Evolutionary conservation across 1,140 invertebrate genomes (phyloP).

Genomic region (Penaeus vannamei): DNA sequence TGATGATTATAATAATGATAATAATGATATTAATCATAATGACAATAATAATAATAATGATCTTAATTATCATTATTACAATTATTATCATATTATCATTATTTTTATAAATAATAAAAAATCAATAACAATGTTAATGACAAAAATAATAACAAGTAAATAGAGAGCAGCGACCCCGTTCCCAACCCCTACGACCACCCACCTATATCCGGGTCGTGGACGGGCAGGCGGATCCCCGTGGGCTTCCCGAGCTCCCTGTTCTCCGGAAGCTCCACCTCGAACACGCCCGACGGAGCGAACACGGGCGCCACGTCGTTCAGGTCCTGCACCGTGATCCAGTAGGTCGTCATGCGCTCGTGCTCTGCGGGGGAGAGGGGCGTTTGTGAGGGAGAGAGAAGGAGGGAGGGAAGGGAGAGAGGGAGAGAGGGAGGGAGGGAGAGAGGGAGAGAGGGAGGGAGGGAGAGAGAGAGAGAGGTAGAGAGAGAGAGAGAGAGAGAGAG

Average conservation of each 20-base stretch:
- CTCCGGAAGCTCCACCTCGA: conserved; percentile 30
- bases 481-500: too few relatives aligned
- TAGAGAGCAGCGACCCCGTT: too few relatives aligned
- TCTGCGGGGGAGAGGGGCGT: background rate
- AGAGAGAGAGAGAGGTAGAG: background rate
- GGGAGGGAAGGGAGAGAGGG: conserved; percentile 29
- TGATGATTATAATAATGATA: too few relatives aligned
- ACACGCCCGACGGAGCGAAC: conserved; percentile 36
- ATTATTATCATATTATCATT: too few relatives aligned
- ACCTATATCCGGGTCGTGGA: background rate
- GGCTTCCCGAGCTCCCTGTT: conserved; percentile 13
- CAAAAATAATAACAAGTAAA: too few relatives aligned
- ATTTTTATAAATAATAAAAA: too few relatives aligned
- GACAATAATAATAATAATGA: too few relatives aligned
- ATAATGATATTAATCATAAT: too few relatives aligned
- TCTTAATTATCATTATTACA: too few relatives aligned
- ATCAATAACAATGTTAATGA: too few relatives aligned
- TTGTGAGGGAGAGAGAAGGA: conserved; percentile 16
- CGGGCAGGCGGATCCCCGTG: background rate
- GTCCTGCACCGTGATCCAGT: conserved; percentile 58
- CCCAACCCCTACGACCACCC: background rate
- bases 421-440: conserved; percentile 46
- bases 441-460: conserved; percentile 43
- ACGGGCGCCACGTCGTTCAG: conserved; percentile 50
- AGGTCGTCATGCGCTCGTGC: conserved; percentile 50